phyloP scores from a whole-genome alignment of 37 sponge, comb jelly and placozoan genomes.

The Axinella damicornis region DNA sequence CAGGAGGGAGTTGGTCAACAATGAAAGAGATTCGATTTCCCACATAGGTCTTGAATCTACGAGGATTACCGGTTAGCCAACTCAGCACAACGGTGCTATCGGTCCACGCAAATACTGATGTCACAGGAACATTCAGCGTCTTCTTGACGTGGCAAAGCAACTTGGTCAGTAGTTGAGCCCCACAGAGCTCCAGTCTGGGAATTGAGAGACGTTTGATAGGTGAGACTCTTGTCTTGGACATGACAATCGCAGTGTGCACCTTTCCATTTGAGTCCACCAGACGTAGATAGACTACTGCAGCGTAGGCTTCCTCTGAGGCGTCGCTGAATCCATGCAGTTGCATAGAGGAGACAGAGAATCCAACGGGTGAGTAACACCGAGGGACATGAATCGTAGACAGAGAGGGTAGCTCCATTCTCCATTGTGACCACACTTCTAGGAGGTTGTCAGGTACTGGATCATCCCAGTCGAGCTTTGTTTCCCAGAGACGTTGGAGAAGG shows the following conservation, averaged over 20 bases:
- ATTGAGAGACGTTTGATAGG: conserved; percentile 36
- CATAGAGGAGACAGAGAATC: not conserved
- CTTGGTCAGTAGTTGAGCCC: conserved; percentile 27
- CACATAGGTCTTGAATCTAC: conserved; percentile 47
- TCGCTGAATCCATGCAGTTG: conserved; percentile 51
- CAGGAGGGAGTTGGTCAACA: conserved; percentile 28
- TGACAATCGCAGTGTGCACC: conserved; percentile 29
- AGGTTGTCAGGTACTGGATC: conserved; percentile 34
- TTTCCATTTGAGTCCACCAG: conserved; percentile 2
- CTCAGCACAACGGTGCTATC: conserved; percentile 37
- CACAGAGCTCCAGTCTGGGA: conserved; percentile 40
- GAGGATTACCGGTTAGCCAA: conserved; percentile 30
- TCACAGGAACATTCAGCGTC: conserved; percentile 4
- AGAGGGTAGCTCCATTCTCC: conserved; percentile 20
- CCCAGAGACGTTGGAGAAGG: conserved; percentile 43
- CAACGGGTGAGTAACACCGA: conserved; percentile 30
- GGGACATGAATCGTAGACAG: conserved; percentile 6
- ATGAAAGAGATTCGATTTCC: conserved; percentile 45
- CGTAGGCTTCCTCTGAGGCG: no score
- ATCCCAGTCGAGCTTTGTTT: conserved; percentile 36
- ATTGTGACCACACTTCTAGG: conserved; percentile 25
- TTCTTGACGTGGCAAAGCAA: conserved; percentile 13
- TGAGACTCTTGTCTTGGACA: conserved; percentile 34
- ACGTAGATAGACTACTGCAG: no score
- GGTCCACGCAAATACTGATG: conserved; percentile 32